Conservation (phyloP, 1,140 invertebrate genomes). For the Eciton burchellii region DNA sequence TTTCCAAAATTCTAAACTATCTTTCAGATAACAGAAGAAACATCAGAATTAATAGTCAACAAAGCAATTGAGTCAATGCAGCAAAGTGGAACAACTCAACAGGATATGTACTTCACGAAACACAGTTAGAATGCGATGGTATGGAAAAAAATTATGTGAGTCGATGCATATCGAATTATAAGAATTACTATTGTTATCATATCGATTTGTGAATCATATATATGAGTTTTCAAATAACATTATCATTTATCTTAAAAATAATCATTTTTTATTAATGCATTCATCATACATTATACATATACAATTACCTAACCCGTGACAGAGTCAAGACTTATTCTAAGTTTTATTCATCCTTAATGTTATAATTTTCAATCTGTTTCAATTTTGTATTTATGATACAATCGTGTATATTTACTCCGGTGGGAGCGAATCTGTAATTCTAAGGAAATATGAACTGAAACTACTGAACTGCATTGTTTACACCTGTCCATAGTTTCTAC, state of each 20-base stretch:
- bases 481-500: slow-evolving; percentile 34
- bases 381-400: slow-evolving; percentile 75
- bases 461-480: slow-evolving; percentile 55
- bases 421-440: slow-evolving; percentile 68
- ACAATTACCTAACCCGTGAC: slow-evolving; percentile 78
- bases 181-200: background rate
- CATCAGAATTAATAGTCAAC: slow-evolving; percentile 91
- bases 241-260: slow-evolving; percentile 83
- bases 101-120: slow-evolving; percentile 66
- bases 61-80: slow-evolving; percentile 93
- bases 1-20: slow-evolving; percentile 46
- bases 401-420: slow-evolving; percentile 70
- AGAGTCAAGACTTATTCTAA: slow-evolving; percentile 76
- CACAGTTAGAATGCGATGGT: slow-evolving; percentile 15
- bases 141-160: background rate
- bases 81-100: slow-evolving; percentile 85
- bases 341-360: slow-evolving; percentile 71
- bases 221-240: slow-evolving; percentile 25
- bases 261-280: slow-evolving; percentile 84
- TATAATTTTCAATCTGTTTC: slow-evolving; percentile 69
- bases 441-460: slow-evolving; percentile 62
- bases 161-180: background rate
- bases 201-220: background rate
- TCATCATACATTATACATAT: slow-evolving; percentile 83
- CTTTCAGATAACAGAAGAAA: slow-evolving; percentile 91